Evolutionary conservation across 2,888 invertebrate genomes (phyloP).

Genomic region (Carabus problematicus): DNA sequence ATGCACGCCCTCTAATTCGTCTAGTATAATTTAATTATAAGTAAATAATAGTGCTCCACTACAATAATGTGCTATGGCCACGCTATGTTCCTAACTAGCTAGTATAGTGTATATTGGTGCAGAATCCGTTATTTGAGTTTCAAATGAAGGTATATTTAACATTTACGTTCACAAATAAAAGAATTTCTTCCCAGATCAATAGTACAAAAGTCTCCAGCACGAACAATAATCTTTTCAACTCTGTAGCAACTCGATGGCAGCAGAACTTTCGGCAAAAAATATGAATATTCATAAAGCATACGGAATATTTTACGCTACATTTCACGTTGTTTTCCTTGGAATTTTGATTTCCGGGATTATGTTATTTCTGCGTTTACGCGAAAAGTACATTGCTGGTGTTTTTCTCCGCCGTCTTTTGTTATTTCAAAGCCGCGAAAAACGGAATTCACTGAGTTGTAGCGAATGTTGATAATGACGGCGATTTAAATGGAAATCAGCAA

Average conservation of each 20-base stretch:
- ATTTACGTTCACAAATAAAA: not conserved
- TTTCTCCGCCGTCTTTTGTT: slow-evolving; percentile 16
- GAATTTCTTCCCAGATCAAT: slow-evolving; percentile 8
- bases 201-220: slow-evolving; percentile 12
- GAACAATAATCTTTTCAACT: slow-evolving; percentile 27
- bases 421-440: slow-evolving; percentile 11
- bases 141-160: too few species aligned
- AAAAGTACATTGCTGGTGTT: slow-evolving; percentile 17
- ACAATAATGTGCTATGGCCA: too few species aligned
- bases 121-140: too few species aligned
- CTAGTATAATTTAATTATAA: too few species aligned
- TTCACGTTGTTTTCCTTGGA: slow-evolving; percentile 31
- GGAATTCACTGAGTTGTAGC: not conserved
- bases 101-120: too few species aligned
- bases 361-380: slow-evolving; percentile 24
- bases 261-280: slow-evolving; percentile 18
- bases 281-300: slow-evolving; percentile 29
- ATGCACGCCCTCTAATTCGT: too few species aligned
- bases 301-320: slow-evolving; percentile 27
- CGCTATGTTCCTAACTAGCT: too few species aligned
- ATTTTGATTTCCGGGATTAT: slow-evolving; percentile 30
- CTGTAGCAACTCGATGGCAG: not conserved
- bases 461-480: not conserved
- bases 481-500: not conserved
- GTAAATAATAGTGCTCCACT: too few species aligned